Evolutionary conservation across 2,113 vertebrate genomes (phyloP), one percentile per base, ranked within the genome.

Genomic region (Oophaga pumilio): DNA sequence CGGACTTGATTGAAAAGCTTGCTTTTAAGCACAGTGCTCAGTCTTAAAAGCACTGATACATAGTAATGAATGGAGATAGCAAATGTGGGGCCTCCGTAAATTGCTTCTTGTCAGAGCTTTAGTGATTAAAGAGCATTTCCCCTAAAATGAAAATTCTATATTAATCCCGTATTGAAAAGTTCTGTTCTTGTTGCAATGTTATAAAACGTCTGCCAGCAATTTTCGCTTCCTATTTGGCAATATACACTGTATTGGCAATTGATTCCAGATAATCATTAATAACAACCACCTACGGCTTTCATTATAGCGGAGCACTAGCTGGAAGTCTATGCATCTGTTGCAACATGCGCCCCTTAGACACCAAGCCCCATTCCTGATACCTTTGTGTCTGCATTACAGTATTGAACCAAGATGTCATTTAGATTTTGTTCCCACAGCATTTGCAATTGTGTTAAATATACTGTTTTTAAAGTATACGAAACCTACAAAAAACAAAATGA

Each of bases 31-130:
- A 22, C 43, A 50, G 71, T 74, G 43, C 71, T 74, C 71, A 22
- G 12, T 74, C 71, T 74, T 74, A 20, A 74, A 9, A 22, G 71
- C 71, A 17, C 71, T 50, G 71, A 74, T 74, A 74, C 71, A 74
- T 74, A 49, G 18, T 74, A 74, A 74, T 74, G 71, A 74, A 74
- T 74, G 43, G 71, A 74, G 28, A 74, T 14, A 49, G 33, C 71
- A 50, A 12, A 50, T 74, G 71, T 50, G 43, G 43, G 10, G 43
- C 43, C 17, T 74, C 15, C 11, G 43, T 74, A 74, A 74, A 74
- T 74, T 20, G 17, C 69, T 49, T 43, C 49, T 6, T 49, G 69
- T 22, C 18, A 22, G 33, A 22, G 71, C 71, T 20, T 69, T 69
- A 28, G 66, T 69, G 10, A 43, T 74, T 74, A 22, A 50, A 73